Evolutionary conservation across 2,113 vertebrate genomes (phyloP).

Genomic region (Lasiurus cinereus): DNA sequence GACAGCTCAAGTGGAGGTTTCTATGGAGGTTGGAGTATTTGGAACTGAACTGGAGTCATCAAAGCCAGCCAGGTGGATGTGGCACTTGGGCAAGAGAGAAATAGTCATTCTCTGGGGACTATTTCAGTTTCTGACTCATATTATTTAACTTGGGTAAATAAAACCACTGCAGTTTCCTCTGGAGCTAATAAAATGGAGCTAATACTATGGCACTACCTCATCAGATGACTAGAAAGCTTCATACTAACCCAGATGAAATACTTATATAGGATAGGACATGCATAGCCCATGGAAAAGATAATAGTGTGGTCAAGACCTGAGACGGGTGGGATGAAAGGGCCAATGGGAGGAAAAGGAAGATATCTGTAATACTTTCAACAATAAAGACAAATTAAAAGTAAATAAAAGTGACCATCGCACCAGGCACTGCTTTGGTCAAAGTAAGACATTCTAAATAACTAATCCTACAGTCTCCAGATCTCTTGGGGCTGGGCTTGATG

Average conservation of each 20-base stretch:
- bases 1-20: neutral
- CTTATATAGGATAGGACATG: too few relatives aligned
- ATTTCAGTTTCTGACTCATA: neutral
- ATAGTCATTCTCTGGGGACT: neutral
- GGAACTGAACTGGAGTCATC: neutral
- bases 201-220: neutral
- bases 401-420: neutral
- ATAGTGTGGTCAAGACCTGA: too few relatives aligned
- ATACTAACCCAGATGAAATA: neutral
- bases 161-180: constrained; percentile 41
- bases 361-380: too few relatives aligned
- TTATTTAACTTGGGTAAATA: neutral
- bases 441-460: neutral
- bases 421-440: neutral
- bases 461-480: neutral
- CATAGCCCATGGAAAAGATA: too few relatives aligned
- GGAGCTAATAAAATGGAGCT: neutral
- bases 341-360: too few relatives aligned
- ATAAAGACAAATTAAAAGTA: too few relatives aligned
- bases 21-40: neutral
- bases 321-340: too few relatives aligned
- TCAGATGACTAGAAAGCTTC: neutral
- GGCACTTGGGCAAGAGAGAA: neutral
- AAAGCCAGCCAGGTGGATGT: neutral
- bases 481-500: neutral